Evolutionary conservation across 2,113 vertebrate genomes (phyloP).

Genomic region (Symphodus melops): DNA sequence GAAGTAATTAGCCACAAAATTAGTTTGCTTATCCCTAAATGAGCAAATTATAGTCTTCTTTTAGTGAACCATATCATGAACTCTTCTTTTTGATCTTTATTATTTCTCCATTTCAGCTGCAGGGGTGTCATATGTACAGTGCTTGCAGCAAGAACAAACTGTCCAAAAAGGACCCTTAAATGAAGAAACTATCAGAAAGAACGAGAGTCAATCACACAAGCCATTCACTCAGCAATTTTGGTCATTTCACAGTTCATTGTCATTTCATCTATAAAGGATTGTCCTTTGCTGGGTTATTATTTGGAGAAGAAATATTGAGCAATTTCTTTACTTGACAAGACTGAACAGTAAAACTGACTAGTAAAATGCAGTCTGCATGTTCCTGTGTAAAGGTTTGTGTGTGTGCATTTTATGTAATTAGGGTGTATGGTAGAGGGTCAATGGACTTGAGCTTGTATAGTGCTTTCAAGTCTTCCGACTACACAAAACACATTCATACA

Average conservation of each 20-base stretch:
- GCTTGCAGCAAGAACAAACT: neutral
- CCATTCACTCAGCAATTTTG: slow-evolving; percentile 55
- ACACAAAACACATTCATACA: too few relatives aligned
- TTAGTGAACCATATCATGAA: neutral
- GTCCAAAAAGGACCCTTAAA: slow-evolving; percentile 20
- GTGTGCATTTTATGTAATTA: too few relatives aligned
- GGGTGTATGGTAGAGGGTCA: too few relatives aligned
- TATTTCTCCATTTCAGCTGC: neutral
- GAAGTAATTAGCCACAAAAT: neutral
- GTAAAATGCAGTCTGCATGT: neutral
- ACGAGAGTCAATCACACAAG: slow-evolving; percentile 49
- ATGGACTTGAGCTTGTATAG: too few relatives aligned
- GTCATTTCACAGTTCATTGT: slow-evolving; percentile 58
- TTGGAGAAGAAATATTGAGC: slow-evolving; percentile 17
- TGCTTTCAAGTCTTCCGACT: too few relatives aligned
- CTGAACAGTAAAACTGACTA: neutral
- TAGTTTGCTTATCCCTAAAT: neutral
- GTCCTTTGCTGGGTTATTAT: slow-evolving; percentile 36
- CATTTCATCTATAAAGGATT: slow-evolving; percentile 52
- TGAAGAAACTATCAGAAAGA: slow-evolving; percentile 15
- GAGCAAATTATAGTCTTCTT: neutral
- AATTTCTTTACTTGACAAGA: slow-evolving; percentile 23
- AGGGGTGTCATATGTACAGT: neutral
- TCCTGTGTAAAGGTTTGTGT: neutral
- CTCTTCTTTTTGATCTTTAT: too few relatives aligned